Evolutionary conservation across 2,113 vertebrate genomes (phyloP).

Genomic region (Megaceryle maxima): DNA sequence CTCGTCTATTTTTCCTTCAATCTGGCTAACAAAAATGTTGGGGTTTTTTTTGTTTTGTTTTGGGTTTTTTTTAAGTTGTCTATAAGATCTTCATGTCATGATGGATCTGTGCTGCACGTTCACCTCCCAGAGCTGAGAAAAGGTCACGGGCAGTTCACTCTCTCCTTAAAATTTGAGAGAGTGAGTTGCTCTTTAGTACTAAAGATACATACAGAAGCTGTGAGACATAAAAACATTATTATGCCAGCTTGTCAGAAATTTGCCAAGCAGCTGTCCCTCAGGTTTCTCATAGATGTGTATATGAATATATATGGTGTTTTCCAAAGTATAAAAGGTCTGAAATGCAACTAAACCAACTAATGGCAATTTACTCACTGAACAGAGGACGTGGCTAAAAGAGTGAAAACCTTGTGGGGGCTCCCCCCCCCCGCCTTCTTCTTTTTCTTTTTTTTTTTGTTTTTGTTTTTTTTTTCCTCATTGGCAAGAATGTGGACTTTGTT

Average conservation of each 20-base stretch:
- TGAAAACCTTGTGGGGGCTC: not conserved
- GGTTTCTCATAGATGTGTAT: not conserved
- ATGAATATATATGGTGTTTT: not conserved
- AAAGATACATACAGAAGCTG: slow-evolving; percentile 35
- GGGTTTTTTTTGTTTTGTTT: not conserved
- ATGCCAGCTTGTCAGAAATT: slow-evolving; percentile 27
- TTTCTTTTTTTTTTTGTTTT: too few relatives aligned
- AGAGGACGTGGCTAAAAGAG: not conserved
- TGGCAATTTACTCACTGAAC: not conserved
- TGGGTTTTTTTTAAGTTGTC: not conserved
- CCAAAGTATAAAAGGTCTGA: not conserved
- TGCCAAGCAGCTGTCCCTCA: slow-evolving; percentile 1
- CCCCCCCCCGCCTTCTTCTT: not conserved
- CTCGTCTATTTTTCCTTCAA: not conserved
- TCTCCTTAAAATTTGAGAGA: slow-evolving; percentile 32
- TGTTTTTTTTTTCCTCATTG: not conserved
- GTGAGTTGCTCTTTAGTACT: slow-evolving; percentile 22
- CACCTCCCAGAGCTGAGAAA: slow-evolving; percentile 51
- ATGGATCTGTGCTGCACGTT: slow-evolving; percentile 29
- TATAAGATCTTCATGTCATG: not conserved
- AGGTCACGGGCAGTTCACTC: slow-evolving; percentile 48
- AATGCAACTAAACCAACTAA: not conserved
- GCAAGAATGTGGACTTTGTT: slow-evolving; percentile 35
- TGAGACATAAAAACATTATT: slow-evolving; percentile 4
- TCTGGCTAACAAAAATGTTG: not conserved